Evolutionary conservation across 64 coral and sea anemone species (phyloP).

Genomic region (Montipora efflorescens): DNA sequence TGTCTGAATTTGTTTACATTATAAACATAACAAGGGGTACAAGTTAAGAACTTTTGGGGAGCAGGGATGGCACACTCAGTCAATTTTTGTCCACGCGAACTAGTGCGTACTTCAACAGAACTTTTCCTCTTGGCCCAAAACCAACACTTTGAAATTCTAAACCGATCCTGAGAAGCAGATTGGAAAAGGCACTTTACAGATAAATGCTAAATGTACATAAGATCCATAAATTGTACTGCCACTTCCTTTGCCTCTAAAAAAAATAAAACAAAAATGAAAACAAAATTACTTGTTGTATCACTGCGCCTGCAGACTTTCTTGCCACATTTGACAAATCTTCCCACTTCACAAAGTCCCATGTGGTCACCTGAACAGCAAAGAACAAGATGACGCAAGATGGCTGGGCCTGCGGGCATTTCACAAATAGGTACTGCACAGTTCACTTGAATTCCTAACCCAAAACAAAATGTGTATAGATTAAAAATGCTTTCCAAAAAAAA

Average conservation of each 20-base stretch:
- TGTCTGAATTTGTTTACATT: conserved; percentile 4
- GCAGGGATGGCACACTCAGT: neutral
- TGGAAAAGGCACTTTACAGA: conserved; percentile 1
- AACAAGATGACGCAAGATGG: conserved; percentile 39
- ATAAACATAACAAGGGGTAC: neutral
- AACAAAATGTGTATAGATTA: neutral
- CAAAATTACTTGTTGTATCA: conserved; percentile 12
- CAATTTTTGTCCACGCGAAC: neutral
- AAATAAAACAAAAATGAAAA: neutral
- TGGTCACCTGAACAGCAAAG: conserved; percentile 70
- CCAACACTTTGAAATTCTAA: neutral
- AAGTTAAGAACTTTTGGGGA: neutral
- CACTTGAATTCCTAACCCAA: conserved; percentile 44
- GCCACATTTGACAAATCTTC: conserved; percentile 59
- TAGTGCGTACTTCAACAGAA: neutral
- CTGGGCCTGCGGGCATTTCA: conserved; percentile 53
- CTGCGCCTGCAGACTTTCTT: conserved; percentile 38
- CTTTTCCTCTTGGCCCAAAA: neutral
- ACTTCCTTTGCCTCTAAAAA: neutral
- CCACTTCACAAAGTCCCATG: conserved; percentile 68
- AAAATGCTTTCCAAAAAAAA: neutral
- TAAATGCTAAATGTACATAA: neutral
- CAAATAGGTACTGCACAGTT: conserved; percentile 51
- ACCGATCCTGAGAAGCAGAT: neutral
- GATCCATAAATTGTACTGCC: neutral